Conservation (phyloP, 2,113 vertebrate species). For the Cacatua alba region DNA sequence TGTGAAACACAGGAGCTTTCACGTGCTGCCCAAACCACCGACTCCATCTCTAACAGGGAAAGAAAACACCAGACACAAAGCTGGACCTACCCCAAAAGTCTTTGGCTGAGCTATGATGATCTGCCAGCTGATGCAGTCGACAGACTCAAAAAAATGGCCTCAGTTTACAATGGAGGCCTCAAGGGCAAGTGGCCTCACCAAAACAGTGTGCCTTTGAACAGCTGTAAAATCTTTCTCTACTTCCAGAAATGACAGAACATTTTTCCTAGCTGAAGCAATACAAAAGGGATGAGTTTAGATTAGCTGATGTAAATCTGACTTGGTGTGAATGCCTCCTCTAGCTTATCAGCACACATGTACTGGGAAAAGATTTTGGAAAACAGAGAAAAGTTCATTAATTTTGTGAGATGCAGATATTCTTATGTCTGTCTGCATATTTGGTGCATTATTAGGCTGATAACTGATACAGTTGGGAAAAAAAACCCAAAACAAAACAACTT, state of each 20-base stretch:
- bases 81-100: background rate
- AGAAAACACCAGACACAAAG: background rate
- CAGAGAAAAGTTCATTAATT: background rate
- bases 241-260: background rate
- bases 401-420: background rate
- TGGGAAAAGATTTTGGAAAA: background rate
- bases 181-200: background rate
- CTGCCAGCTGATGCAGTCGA: background rate
- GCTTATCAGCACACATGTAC: background rate
- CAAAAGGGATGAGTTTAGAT: background rate
- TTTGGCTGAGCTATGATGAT: background rate
- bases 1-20: background rate
- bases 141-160: background rate
- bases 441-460: background rate
- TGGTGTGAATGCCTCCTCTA: background rate
- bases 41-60: background rate
- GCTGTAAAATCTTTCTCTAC: background rate
- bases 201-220: background rate
- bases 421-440: background rate
- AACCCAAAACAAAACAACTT: background rate
- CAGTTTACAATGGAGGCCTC: background rate
- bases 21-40: background rate
- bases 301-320: background rate
- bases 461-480: background rate
- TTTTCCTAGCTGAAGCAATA: background rate